Evolutionary conservation across 1,140 invertebrate genomes (phyloP), one percentile per base, ranked within the genome.

Genomic region (Ostrea edulis): DNA sequence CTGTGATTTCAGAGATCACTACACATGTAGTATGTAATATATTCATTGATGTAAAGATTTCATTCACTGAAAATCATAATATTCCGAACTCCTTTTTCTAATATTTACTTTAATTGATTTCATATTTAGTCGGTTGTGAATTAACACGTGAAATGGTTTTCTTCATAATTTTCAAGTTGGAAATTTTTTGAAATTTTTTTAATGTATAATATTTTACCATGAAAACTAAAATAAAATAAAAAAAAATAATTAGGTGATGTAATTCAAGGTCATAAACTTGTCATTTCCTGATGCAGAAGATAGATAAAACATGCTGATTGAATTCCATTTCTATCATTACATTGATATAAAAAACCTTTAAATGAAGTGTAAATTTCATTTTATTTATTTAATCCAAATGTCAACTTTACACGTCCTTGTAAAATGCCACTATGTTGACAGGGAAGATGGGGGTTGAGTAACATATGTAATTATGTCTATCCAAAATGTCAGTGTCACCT

Each of bases 341-440:
- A 77, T 77, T 11, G 29, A 29, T 29, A 77, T 25, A 77, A 77
- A 77, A 25, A 77, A 44, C 5, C 68, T 29, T 77, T 77, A 77
- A 77, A 77, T 35, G 68, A 77, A 77, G 68, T 77, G 68, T 77
- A 77, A 77, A 77, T 77, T 77, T 35, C 25, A 25, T 77, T 77
- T 77, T 77, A 77, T 77, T 77, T 77, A 77, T 77, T 77, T 77
- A 29, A 77, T 20, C 29, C 68, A 22, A 71, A 77, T 35, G 68
- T 25, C 68, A 77, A 77, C 25, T 77, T 77, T 77, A 77, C 68
- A 77, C 35, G 68, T 77, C 68, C 68, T 29, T 77, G 68, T 77
- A 77, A 77, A 77, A 77, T 77, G 68, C 68, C 68, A 77, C 25
- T 77, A 4, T 77, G 68, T 77, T 77, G 68, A 77, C 68, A 77